Conservation (phyloP, 1,140 invertebrate species). For the Homarus americanus region DNA sequence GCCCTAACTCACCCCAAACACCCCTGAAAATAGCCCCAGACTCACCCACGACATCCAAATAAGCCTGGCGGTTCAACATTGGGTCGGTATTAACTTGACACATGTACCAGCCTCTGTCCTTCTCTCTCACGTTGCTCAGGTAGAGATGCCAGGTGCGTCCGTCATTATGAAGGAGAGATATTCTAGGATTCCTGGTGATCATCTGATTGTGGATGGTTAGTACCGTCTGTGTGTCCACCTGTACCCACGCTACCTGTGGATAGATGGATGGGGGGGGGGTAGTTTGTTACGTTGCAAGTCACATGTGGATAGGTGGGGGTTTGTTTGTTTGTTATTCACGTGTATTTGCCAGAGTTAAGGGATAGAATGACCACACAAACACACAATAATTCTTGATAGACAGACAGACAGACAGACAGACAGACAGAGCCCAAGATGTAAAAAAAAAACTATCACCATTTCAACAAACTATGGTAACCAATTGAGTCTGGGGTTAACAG, state of each 20-base stretch:
- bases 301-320: too few relatives aligned
- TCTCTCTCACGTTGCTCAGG: constrained; percentile 17
- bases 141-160: constrained; percentile 24
- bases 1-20: not conserved
- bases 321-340: too few relatives aligned
- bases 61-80: constrained; percentile 76
- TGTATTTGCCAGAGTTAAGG: too few relatives aligned
- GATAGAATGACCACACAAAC: too few relatives aligned
- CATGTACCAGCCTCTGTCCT: constrained; percentile 76
- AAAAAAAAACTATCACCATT: too few relatives aligned
- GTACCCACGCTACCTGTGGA: constrained; percentile 25
- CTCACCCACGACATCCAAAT: constrained; percentile 22
- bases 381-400: too few relatives aligned
- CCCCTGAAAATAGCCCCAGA: not conserved
- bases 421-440: too few relatives aligned
- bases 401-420: too few relatives aligned
- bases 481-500: too few relatives aligned
- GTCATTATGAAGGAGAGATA: constrained; percentile 12
- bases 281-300: too few relatives aligned
- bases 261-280: too few relatives aligned
- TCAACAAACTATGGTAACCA: too few relatives aligned
- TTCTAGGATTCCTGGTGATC: constrained; percentile 35
- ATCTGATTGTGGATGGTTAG: constrained; percentile 28
- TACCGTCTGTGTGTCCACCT: constrained; percentile 87
- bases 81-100: constrained; percentile 95